These are phyloP conservation scores for Drosophila bocki DNA, from an alignment of 1,140 invertebrate species.

Conservation along the genomic window DNA sequence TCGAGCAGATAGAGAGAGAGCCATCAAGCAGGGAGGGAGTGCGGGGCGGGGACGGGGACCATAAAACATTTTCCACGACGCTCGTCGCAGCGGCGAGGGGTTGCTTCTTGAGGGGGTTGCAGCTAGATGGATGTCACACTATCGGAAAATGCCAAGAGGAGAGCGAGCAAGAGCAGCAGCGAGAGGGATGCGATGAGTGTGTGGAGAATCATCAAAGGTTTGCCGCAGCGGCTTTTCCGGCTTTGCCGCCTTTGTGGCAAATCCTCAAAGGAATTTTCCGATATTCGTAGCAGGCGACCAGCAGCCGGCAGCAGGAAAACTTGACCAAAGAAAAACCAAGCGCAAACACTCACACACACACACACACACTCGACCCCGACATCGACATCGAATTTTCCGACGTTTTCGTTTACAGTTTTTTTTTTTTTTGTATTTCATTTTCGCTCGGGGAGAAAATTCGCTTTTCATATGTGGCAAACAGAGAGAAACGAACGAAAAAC, in stretches of 20 bases:
- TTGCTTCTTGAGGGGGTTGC: conserved; percentile 66
- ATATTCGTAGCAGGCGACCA: conserved; percentile 82
- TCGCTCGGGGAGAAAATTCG: conserved; percentile 77
- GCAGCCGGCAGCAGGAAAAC: conserved; percentile 63
- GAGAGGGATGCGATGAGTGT: conserved; percentile 32
- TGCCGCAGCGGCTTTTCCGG: conserved; percentile 77
- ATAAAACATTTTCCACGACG: conserved; percentile 76
- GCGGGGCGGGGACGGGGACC: conserved; percentile 23
- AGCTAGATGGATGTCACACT: conserved; percentile 66
- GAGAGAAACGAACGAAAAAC: conserved; percentile 11
- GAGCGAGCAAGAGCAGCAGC: conserved; percentile 7
- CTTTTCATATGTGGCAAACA: conserved; percentile 72
- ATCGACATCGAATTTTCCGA: conserved; percentile 76
- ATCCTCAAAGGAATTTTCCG: conserved; percentile 85
- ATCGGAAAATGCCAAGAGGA: conserved; percentile 62
- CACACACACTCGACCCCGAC: conserved; percentile 50
- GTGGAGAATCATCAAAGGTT: conserved; percentile 83
- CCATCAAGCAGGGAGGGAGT: neutral
- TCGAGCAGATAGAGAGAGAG: conserved; percentile 49
- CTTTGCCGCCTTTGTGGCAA: conserved; percentile 81
- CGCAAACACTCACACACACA: conserved; percentile 38
- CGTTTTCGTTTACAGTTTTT: conserved; percentile 53
- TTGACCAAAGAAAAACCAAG: conserved; percentile 78
- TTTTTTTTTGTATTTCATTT: conserved; percentile 52
- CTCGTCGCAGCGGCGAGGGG: conserved; percentile 34